Base-by-base conservation (phyloP, 2,113 vertebrate genomes). In the Psittacus erithacus region DNA sequence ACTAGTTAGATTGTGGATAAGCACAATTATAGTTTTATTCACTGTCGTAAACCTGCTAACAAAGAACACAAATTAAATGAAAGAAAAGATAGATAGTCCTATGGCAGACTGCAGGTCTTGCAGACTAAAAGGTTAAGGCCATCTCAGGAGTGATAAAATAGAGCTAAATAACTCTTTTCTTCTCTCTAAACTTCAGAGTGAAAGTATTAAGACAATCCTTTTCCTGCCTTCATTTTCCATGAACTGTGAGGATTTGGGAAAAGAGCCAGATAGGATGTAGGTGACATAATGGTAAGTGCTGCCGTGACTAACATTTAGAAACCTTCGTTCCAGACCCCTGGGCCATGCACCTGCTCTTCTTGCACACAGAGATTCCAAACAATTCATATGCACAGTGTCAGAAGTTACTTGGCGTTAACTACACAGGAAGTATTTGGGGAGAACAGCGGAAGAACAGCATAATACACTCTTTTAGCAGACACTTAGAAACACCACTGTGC, bases 291-390 rank as follows among this genome's bases (percentile, higher is more conserved):
- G 2, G 4, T 60, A 46, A 82, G 14, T 33, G 10, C 17, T 65
- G 28, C 1, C 13, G 13, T 64, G 52, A 69, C 0, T 2, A 85
- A 28, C 7, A 20, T 86, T 64, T 52, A 60, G 63, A 39, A 95
- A 17, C 2, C 10, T 43, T 17, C 31, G 3, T 71, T 91, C 43
- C 75, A 91, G 79, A 90, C 31, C 63, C 47, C 29, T 87, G 53
- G 79, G 93, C 70, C 69, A 64, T 52, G 22, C 85, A 90, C 67
- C 92, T 96, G 82, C 47, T 85, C 29, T 68, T 91, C 31, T 39
- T 76, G 25, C 44, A 79, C 7, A 10, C 1, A 0, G 24, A 71
- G 23, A 29, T 82, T 17, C 43, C 55, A 82, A 82, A 68, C 3
- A 87, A 82, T 14, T 67, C 0, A 0, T 64, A 27, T 11, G 12